Conservation (phyloP, 2,888 invertebrate genomes). For the Carcina quercana region DNA sequence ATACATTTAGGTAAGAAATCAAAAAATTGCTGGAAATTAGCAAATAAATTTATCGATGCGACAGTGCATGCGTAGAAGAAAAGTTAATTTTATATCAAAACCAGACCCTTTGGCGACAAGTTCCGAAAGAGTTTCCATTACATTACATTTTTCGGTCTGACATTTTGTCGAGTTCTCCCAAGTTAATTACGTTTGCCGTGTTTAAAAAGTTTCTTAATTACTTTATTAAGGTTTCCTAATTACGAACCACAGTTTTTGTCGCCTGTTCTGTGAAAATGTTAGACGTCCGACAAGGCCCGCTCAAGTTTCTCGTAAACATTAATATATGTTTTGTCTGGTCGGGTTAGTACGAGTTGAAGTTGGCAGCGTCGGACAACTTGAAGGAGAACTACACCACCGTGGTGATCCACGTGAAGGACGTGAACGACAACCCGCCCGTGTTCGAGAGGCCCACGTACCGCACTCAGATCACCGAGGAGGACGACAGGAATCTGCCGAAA, state of each 20-base stretch:
- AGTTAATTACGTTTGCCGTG: conserved; percentile 37
- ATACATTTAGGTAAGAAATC: too few relatives aligned
- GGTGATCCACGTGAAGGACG: conserved; percentile 97
- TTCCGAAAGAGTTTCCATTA: conserved; percentile 4
- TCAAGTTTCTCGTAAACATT: too few relatives aligned
- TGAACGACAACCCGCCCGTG: conserved; percentile 98
- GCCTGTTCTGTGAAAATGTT: too few relatives aligned
- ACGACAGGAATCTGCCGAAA: conserved; percentile 94
- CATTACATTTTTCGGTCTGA: conserved; percentile 1
- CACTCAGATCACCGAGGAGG: conserved; percentile 96
- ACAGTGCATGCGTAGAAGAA: too few relatives aligned
- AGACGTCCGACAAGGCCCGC: too few relatives aligned
- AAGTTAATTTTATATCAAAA: too few relatives aligned
- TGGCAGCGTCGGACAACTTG: conserved; percentile 96
- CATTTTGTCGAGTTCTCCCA: conserved; percentile 26
- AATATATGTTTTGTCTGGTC: conserved; percentile 3
- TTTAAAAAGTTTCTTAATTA: conserved; percentile 19
- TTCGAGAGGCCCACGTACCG: conserved; percentile 96
- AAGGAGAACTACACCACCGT: conserved; percentile 98
- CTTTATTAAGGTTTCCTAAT: too few relatives aligned
- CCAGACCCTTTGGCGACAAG: too few relatives aligned
- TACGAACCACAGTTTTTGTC: too few relatives aligned
- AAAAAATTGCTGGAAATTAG: too few relatives aligned
- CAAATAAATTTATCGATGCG: too few relatives aligned
- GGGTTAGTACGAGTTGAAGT: conserved; percentile 89